Evolutionary conservation across 1,140 invertebrate species (phyloP).

Genomic region (Drosophila neocordata): DNA sequence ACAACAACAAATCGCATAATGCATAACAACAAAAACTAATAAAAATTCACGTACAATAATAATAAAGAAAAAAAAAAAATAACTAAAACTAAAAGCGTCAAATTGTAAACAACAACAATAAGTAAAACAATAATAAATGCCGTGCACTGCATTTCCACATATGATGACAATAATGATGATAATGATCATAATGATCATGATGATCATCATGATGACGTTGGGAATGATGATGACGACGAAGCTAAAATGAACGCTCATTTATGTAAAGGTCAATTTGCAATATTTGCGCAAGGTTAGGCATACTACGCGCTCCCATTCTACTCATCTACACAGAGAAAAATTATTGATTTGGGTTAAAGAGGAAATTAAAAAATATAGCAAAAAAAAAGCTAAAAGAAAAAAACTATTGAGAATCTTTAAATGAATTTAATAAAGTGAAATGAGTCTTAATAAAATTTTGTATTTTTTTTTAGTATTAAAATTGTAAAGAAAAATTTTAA

Average conservation of each 20-base stretch:
- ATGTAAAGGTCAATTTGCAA: slow-evolving; percentile 78
- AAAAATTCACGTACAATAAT: slow-evolving; percentile 34
- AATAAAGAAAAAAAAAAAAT: not conserved
- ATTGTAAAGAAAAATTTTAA: no score
- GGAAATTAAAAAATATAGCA: no score
- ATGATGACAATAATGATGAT: slow-evolving; percentile 1
- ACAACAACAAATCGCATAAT: slow-evolving; percentile 15
- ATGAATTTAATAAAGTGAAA: not conserved
- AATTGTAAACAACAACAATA: slow-evolving; percentile 32
- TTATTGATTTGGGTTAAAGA: not conserved
- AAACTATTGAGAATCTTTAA: not conserved
- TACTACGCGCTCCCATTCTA: slow-evolving; percentile 23
- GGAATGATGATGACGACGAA: slow-evolving; percentile 17
- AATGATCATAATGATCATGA: slow-evolving; percentile 31
- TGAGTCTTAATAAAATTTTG: no score
- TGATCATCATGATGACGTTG: not conserved
- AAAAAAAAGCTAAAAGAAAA: not conserved
- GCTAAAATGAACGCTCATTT: slow-evolving; percentile 51
- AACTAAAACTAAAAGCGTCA: slow-evolving; percentile 45
- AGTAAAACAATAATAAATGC: slow-evolving; percentile 34
- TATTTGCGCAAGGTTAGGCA: slow-evolving; percentile 76
- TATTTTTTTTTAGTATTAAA: no score
- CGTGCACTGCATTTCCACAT: slow-evolving; percentile 51
- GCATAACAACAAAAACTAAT: slow-evolving; percentile 20
- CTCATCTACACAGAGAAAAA: not conserved